These are phyloP conservation scores for Steatocranus sp. DNA, from an alignment of 2,797 vertebrate species.

Conservation along the genomic window DNA sequence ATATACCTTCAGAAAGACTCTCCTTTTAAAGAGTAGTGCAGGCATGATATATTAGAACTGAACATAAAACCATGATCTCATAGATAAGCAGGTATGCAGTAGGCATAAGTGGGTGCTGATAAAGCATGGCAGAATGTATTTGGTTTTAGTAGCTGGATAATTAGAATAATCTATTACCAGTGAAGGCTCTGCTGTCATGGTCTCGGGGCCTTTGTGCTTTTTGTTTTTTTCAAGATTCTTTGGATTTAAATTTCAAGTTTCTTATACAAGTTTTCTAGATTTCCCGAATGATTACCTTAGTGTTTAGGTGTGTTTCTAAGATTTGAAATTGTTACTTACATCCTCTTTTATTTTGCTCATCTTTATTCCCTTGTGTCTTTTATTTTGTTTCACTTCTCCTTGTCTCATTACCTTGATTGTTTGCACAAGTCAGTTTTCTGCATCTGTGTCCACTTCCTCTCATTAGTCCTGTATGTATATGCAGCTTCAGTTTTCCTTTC, in stretches of 20 bases:
- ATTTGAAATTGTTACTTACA: neutral
- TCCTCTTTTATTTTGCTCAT: neutral
- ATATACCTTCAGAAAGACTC: neutral
- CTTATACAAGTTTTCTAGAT: neutral
- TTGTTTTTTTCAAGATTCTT: neutral
- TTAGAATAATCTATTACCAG: neutral
- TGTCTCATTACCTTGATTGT: neutral
- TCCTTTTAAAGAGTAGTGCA: neutral
- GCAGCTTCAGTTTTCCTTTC: neutral
- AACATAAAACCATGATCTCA: neutral
- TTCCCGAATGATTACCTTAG: neutral
- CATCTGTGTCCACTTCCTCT: rapidly evolving
- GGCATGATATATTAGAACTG: neutral
- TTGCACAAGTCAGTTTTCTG: neutral
- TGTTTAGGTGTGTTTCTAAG: neutral
- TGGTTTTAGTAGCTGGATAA: neutral
- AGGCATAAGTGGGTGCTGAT: neutral
- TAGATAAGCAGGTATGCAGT: neutral
- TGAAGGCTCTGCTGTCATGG: neutral
- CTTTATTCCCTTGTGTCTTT: neutral
- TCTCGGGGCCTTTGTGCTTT: neutral
- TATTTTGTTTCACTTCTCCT: neutral
- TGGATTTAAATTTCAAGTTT: neutral
- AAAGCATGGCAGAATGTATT: neutral
- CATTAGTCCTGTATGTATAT: neutral